Evolutionary conservation across 2,113 vertebrate genomes (phyloP).

Genomic region (Arizona elegans): DNA sequence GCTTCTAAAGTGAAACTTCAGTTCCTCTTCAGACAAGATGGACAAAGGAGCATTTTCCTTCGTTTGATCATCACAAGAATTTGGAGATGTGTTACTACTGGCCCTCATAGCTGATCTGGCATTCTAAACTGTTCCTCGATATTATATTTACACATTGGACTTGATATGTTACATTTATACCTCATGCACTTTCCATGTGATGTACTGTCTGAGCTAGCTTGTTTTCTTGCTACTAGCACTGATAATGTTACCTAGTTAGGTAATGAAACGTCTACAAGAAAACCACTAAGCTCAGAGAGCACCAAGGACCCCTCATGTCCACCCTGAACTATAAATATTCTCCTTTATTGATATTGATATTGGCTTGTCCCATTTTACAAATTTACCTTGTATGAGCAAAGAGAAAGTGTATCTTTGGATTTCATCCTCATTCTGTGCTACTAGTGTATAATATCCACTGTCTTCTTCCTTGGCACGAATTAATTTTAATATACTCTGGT

Average conservation of each 20-base stretch:
- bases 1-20: too few relatives aligned
- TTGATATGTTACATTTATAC: neutral
- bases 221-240: too few relatives aligned
- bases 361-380: neutral
- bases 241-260: too few relatives aligned
- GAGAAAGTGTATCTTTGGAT: conserved; percentile 78
- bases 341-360: neutral
- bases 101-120: neutral
- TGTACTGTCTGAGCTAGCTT: neutral
- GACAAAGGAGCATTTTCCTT: neutral
- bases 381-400: conserved; percentile 87
- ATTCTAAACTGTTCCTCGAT: neutral
- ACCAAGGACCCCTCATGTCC: too few relatives aligned
- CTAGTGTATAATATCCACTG: conserved; percentile 89
- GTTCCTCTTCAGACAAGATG: neutral
- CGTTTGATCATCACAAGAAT: neutral
- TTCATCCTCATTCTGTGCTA: conserved; percentile 83
- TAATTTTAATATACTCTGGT: conserved; percentile 82
- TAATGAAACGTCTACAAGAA: too few relatives aligned
- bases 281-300: too few relatives aligned
- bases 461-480: conserved; percentile 96
- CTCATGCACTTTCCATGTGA: neutral
- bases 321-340: too few relatives aligned
- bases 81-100: neutral
- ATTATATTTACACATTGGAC: neutral